Base-by-base conservation (phyloP, 1,140 invertebrate genomes). In the Popillia japonica region DNA sequence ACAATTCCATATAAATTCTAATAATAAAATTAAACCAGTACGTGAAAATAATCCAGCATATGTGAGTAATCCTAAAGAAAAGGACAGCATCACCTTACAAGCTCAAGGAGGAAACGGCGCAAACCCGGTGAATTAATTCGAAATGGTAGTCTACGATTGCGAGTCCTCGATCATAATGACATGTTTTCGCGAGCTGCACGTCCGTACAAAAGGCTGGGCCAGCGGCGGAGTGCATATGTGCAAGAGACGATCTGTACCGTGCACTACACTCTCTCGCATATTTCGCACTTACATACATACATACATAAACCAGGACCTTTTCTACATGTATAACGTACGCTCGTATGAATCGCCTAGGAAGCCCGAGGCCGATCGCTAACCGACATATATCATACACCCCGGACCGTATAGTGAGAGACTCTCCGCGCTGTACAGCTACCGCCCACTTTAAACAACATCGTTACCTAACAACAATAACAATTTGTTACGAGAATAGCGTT, bases 381-480 rank as follows among this genome's bases (percentile, higher is more conserved):
- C 82, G 81, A 81, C 61, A 68, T 85, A 84, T 83, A 83, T 85
- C 83, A 85, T 84, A 82, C 80, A 34, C 27, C 27, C 27, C 27
- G 27, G 27, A 34, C 27, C 27, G 27, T 34, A 34, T 34, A 34
- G 27, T 34, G 27, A 34, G 27, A 34, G 27, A 34, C 59, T 64
- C 61, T 23, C 20, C 61, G 61, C n/a, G 22, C 61, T 17, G 61
- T 20, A 68, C 17, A 81, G 79, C 81, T 78, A 83, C 84, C 85
- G 84, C 85, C 84, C 81, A 85, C 83, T 84, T 82, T 82, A 83
- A 84, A 84, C 83, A 84, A 85, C 84, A 81, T 85, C 84, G 85
- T 86, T 86, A 85, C 84, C 84, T 82, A 85, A 83, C 85, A 84
- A 86, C 84, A 86, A 86, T 86, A 86, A 85, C 85, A 86, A 86